Evolutionary conservation across 2,113 vertebrate genomes (phyloP), one percentile per base, ranked within the genome.

Genomic region (Anseranas semipalmata): DNA sequence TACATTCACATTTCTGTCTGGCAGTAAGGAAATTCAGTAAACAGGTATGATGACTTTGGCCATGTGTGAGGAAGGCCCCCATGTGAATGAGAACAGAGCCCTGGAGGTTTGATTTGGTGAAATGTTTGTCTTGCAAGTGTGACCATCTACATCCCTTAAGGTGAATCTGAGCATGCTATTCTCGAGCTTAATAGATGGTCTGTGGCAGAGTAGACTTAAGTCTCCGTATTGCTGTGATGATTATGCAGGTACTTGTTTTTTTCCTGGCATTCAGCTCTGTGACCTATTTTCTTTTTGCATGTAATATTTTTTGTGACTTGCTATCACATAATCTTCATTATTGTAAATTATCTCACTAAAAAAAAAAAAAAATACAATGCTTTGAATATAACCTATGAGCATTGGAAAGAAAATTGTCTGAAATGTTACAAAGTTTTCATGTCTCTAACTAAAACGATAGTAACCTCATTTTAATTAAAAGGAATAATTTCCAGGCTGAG

Each of bases 391-490:
- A 59, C 45, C 21, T 80, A n/a, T n/a, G 59, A 93, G 41, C 14
- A 43, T 58, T 45, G 48, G 58, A 62, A 66, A 32, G 48, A 92
- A 52, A 80, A n/a, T 19, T 19, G 12, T 9, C 58, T 59, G 48
- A 85, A 89, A 65, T 24, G 37, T 37, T 79, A 25, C 2, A 2
- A 39, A 62, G 6, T 53, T 37, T 74, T 74, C n/a, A 35, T 71
- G 32, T 39, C 21, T 93, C 3, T 50, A 48, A 32, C 13, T 76
- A 66, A 79, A 91, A 71, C 41, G 5, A 52, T 80, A 10, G 15
- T 62, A 70, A 53, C 7, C 11, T 77, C 16, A 16, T 86, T 86
- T 89, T 84, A 93, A 90, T 86, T 73, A 70, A 93, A 68, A 91
- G 20, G 5, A 90, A 32, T 91, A 24, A 80, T 90, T 95, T 86